Evolutionary conservation across 1,140 invertebrate genomes (phyloP).

Genomic region (Drosophila ogumai): DNA sequence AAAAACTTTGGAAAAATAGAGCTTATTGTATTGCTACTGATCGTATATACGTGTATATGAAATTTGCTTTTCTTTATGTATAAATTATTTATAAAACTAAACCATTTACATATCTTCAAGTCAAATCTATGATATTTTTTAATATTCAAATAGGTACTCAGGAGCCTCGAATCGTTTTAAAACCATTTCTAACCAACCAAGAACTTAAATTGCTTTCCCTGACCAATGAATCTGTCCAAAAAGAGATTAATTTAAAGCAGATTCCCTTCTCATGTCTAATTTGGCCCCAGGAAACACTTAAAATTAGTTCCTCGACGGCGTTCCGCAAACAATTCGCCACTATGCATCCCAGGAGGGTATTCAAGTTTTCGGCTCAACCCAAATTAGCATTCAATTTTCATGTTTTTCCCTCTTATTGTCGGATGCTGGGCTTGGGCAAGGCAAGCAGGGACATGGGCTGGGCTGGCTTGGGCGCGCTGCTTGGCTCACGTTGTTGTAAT

Average conservation of each 20-base stretch:
- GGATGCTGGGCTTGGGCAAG: background rate
- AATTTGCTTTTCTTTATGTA: background rate
- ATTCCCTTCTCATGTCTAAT: conserved; percentile 26
- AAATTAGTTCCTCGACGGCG: conserved; percentile 14
- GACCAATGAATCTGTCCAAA: background rate
- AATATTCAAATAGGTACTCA: background rate
- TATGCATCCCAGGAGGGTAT: conserved; percentile 49
- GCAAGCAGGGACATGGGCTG: background rate
- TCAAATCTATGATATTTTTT: no score
- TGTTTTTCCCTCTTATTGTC: conserved; percentile 26
- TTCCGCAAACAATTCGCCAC: conserved; percentile 22
- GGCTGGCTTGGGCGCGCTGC: conserved; percentile 2
- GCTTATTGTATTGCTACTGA: background rate
- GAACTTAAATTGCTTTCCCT: conserved; percentile 15
- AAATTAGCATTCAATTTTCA: conserved; percentile 63
- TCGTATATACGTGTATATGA: background rate
- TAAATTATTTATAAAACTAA: background rate
- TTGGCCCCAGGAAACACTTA: conserved; percentile 28
- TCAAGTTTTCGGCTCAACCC: conserved; percentile 54
- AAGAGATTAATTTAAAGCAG: conserved; percentile 28
- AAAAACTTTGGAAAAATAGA: background rate
- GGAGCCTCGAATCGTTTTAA: conserved; percentile 3
- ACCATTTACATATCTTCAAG: no score
- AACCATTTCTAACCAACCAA: conserved; percentile 1
- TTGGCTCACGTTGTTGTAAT: conserved; percentile 75